Evolutionary conservation across 2,888 invertebrate genomes (phyloP).

Genomic region (Eurytoma californica): DNA sequence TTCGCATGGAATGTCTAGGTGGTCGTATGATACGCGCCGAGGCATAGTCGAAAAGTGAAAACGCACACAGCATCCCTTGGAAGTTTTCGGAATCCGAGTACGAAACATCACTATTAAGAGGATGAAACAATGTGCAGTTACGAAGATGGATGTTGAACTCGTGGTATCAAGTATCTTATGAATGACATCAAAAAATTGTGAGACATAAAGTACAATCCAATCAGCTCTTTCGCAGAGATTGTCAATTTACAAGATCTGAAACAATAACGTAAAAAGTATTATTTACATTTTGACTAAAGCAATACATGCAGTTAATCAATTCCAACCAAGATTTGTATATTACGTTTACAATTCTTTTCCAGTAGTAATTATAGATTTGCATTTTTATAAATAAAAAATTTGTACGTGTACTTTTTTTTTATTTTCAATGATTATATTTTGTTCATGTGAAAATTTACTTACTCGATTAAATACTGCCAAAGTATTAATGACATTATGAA

Average conservation of each 20-base stretch:
- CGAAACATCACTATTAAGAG: constrained; percentile 7
- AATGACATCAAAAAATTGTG: neutral
- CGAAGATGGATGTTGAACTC: neutral
- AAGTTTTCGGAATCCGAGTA: constrained; percentile 4
- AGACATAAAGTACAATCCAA: constrained; percentile 11
- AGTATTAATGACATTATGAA: constrained; percentile 24
- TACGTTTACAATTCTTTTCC: constrained; percentile 16
- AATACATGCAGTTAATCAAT: constrained; percentile 13
- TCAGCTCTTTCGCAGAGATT: neutral
- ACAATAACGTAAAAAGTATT: constrained; percentile 20
- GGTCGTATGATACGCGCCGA: constrained; percentile 47
- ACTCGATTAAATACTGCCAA: constrained; percentile 24
- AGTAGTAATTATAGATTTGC: constrained; percentile 17
- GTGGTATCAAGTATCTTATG: constrained; percentile 6
- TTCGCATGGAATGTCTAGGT: constrained; percentile 55
- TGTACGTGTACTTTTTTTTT: constrained; percentile 3
- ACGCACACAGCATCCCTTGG: constrained; percentile 9
- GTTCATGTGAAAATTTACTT: neutral
- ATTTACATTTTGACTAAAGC: constrained; percentile 28
- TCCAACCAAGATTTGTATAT: neutral
- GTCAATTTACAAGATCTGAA: constrained; percentile 30
- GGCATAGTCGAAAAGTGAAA: constrained; percentile 29
- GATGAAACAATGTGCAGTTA: constrained; percentile 8
- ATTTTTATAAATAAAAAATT: constrained; percentile 12
- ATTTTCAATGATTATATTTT: neutral